Evolutionary conservation across 2,113 vertebrate species (phyloP).

Genomic region (Ceyx melanurus): DNA sequence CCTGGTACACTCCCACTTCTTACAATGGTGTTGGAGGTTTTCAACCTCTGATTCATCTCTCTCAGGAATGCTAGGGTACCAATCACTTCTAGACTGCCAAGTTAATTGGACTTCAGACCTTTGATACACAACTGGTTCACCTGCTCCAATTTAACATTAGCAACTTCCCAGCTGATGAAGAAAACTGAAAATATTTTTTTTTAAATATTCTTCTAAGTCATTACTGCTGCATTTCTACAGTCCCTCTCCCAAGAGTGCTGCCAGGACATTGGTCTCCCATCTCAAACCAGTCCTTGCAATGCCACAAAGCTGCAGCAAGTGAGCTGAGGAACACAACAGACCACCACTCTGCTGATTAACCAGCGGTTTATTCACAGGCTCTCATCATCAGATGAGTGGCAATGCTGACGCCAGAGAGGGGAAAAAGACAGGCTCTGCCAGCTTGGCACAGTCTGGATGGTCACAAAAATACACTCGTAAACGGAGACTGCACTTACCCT

Average conservation of each 20-base stretch:
- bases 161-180: neutral
- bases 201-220: neutral
- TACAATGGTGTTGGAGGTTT: accelerated
- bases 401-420: neutral
- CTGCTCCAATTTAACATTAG: neutral
- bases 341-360: neutral
- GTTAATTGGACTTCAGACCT: neutral
- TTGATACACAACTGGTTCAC: accelerated
- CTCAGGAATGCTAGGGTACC: neutral
- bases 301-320: neutral
- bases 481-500: slow-evolving; percentile 78
- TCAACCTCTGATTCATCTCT: neutral
- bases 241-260: neutral
- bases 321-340: neutral
- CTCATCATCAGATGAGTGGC: neutral
- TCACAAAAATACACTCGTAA: accelerated
- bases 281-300: neutral
- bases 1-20: neutral
- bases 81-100: neutral
- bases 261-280: neutral
- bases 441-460: accelerated
- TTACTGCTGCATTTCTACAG: neutral
- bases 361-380: neutral
- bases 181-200: neutral
- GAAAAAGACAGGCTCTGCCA: neutral